These are phyloP conservation scores for Coregonus sp. DNA, from an alignment of 2,797 vertebrate genomes.

Conservation along the genomic window DNA sequence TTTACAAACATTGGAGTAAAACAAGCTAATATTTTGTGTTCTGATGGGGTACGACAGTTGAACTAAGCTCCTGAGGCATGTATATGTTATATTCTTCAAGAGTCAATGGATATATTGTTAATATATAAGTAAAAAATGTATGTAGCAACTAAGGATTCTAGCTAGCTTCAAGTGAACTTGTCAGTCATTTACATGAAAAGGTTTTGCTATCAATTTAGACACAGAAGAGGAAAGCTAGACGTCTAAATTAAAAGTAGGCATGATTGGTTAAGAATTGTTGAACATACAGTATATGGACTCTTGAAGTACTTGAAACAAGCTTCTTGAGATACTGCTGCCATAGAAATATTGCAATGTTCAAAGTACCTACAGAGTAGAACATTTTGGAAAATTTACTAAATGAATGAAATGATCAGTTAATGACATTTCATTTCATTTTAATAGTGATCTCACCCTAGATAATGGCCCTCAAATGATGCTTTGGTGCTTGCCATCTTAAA, in stretches of 20 bases:
- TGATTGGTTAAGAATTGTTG: background rate
- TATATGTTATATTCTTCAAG: too few relatives aligned
- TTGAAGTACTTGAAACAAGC: background rate
- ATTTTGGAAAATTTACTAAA: background rate
- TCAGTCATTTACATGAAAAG: background rate
- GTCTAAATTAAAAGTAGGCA: background rate
- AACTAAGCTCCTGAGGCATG: too few relatives aligned
- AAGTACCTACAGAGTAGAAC: background rate
- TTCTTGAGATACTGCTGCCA: background rate
- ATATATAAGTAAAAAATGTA: too few relatives aligned
- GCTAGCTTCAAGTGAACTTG: background rate
- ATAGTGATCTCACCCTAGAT: slow-evolving; percentile 38
- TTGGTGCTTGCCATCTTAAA: background rate
- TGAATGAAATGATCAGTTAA: background rate
- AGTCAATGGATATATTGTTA: too few relatives aligned
- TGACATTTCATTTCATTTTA: background rate
- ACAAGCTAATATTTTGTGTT: too few relatives aligned
- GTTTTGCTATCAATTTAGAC: background rate
- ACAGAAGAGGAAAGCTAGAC: background rate
- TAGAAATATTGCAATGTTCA: background rate
- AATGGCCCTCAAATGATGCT: background rate
- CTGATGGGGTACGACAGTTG: too few relatives aligned
- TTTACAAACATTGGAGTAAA: too few relatives aligned
- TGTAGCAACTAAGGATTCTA: too few relatives aligned
- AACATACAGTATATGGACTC: background rate